These are phyloP conservation scores for Eucriotettix oculatus DNA, from an alignment of 2,888 invertebrate genomes.

Conservation along the genomic window DNA sequence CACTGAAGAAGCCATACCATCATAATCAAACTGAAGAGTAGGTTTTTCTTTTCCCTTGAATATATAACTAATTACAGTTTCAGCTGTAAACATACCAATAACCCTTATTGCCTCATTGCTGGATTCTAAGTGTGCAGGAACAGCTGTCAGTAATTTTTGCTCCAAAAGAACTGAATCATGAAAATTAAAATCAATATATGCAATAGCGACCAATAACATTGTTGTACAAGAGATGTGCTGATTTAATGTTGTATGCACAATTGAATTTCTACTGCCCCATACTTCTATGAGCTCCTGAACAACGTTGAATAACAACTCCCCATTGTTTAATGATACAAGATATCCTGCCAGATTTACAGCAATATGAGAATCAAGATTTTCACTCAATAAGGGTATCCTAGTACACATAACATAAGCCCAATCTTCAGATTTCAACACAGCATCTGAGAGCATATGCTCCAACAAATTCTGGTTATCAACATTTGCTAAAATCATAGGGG, in stretches of 20 bases:
- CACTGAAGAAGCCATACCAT: too few species aligned
- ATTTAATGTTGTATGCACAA: slow-evolving; percentile 42
- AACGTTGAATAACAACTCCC: slow-evolving; percentile 26
- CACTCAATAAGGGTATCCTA: slow-evolving; percentile 37
- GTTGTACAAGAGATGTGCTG: slow-evolving; percentile 39
- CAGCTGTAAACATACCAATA: slow-evolving; percentile 59
- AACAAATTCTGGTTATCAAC: too few species aligned
- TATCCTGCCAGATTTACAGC: slow-evolving; percentile 45
- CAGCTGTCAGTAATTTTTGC: slow-evolving; percentile 30
- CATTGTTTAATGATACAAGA: slow-evolving; percentile 24
- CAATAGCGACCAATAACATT: too few species aligned
- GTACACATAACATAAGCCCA: slow-evolving; percentile 51
- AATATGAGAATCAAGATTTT: slow-evolving; percentile 28
- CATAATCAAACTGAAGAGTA: slow-evolving; percentile 49
- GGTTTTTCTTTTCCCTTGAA: slow-evolving; percentile 19
- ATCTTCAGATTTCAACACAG: slow-evolving; percentile 24
- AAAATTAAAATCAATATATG: too few species aligned
- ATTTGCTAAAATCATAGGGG: too few species aligned
- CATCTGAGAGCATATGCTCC: too few species aligned
- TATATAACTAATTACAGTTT: slow-evolving; percentile 30
- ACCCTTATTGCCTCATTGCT: slow-evolving; percentile 39
- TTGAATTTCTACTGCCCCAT: slow-evolving; percentile 50
- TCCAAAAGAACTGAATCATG: too few species aligned
- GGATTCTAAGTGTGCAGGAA: slow-evolving; percentile 51
- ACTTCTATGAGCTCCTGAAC: slow-evolving; percentile 37